Conservation (phyloP, 2,797 vertebrate genomes). For the Myotis myotis region DNA sequence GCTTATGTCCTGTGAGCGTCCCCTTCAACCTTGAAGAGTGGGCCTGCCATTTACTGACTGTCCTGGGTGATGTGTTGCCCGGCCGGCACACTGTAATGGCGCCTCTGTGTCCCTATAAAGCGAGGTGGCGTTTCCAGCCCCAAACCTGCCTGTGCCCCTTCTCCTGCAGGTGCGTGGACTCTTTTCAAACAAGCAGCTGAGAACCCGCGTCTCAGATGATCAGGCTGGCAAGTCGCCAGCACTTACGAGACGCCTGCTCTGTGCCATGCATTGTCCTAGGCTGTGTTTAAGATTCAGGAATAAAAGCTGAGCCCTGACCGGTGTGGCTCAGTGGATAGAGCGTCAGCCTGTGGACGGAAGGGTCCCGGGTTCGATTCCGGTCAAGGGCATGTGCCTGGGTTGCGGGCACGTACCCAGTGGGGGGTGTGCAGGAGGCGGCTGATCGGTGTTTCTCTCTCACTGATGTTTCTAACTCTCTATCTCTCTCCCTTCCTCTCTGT, state of each 20-base stretch:
- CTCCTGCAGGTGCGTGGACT: rapidly evolving
- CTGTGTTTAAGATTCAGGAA: not conserved
- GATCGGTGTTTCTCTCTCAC: no score
- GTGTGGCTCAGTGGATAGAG: no score
- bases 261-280: not conserved
- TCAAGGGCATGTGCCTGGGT: no score
- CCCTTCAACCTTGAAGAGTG: not conserved
- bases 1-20: not conserved
- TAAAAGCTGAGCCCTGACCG: not conserved
- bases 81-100: not conserved
- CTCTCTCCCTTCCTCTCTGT: no score
- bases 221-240: not conserved
- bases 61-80: not conserved
- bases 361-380: no score
- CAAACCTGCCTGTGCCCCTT: not conserved
- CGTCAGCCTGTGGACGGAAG: rapidly evolving
- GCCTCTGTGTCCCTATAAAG: not conserved
- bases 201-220: not conserved
- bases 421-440: no score
- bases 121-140: not conserved
- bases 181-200: not conserved
- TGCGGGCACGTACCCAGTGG: no score
- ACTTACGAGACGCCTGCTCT: not conserved
- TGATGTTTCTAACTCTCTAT: no score
- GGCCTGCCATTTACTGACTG: not conserved